Base-by-base conservation (phyloP, 2,113 vertebrate genomes). In the Coracopsis vasa region DNA sequence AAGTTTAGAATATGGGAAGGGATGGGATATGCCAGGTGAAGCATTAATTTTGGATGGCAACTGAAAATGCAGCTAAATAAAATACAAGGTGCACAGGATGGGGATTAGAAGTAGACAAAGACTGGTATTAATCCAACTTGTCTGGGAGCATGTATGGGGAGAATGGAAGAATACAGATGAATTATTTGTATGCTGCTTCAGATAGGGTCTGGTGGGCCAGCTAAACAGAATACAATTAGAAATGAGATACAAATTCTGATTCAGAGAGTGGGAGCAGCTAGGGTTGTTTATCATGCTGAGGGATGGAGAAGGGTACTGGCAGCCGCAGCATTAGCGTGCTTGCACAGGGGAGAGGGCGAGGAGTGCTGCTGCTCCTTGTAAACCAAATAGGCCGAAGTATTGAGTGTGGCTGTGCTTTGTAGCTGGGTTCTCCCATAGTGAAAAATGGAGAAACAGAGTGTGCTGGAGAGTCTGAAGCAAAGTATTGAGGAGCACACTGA, bases 331-430 rank as follows among this genome's bases (percentile, higher is more conserved):
- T 53, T 8, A 11, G 33, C 3, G 1, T 73, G 64, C 65, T 4
- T 4, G 37, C 0, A 0, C 2, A 1, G 47, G 31, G 64, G 16
- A 73, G 58, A 51, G 51, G 20, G 48, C 0, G 1, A 79, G 53
- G 0, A 0, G n/a, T 0, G 1, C 56, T 80, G 64, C 45, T 39
- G 51, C 73, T 87, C 16, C 19, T 44, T 84, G 1, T 27, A 13
- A 42, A 73, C 27, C 65, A 33, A 15, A 58, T 3, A 28, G 70
- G 41, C 45, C 13, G 10, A 19, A 28, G 13, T 6, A 11, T 25
- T 1, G 1, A 29, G 29, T 1, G 1, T 61, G 58, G 69, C 73
- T 58, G 60, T 0, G 0, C 35, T 82, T 47, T 11, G 1, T 39
- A 44, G 48, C 71, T 71, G 50, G 19, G 39, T 27, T 44, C 60